Base-by-base conservation (phyloP, 2,113 vertebrate species). In the Argyrosomus japonicus region DNA sequence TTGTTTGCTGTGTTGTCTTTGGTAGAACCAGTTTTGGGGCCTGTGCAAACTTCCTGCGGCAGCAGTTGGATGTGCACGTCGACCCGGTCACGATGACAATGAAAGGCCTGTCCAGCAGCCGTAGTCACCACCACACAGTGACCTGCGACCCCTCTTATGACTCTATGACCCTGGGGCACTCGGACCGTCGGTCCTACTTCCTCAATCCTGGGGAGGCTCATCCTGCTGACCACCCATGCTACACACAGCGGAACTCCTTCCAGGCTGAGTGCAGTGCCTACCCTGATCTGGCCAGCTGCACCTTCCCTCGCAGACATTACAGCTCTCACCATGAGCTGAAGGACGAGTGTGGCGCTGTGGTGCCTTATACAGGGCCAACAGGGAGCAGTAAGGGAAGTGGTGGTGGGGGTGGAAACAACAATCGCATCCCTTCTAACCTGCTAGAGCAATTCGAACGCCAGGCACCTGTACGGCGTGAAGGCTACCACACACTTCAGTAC, bases 401-500 rank as follows among this genome's bases (percentile, higher is more conserved):
- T 7, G 88, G 79, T 36, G 84, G 80, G 48, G 75, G 84, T 23
- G 92, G 88, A 45, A 92, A 84, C 83, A 92, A 92, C 60, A 90
- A 92, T 18, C 90, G 89, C 53, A 84, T 92, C 67, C 95, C 97
- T 0, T 94, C 97, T 54, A 97, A 96, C 92, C 95, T 98, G 77
- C 93, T 98, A 25, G 97, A 99, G 91, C 97, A 98, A 94, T 97
- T 98, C 82, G 98, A 99, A 80, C 96, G 96, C 83, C 97, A 97
- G 91, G 94, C 97, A 69, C 97, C 97, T 1, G 94, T 97, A 82
- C 96, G 96, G 71, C 96, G 95, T 3, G 97, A 99, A 1, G 98
- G 98, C 80, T 99, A 99, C 94, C 98, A 98, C 94, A 99, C 98
- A 0, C 96, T 99, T 32, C 98, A 99, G 92, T 99, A 99, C 91